A percentile compares a stretch with the other conserved stretches of the same genome.
These are phyloP conservation scores for Bedellia somnulentella DNA, from an alignment of 2,888 invertebrate species.

Conservation along the genomic window DNA sequence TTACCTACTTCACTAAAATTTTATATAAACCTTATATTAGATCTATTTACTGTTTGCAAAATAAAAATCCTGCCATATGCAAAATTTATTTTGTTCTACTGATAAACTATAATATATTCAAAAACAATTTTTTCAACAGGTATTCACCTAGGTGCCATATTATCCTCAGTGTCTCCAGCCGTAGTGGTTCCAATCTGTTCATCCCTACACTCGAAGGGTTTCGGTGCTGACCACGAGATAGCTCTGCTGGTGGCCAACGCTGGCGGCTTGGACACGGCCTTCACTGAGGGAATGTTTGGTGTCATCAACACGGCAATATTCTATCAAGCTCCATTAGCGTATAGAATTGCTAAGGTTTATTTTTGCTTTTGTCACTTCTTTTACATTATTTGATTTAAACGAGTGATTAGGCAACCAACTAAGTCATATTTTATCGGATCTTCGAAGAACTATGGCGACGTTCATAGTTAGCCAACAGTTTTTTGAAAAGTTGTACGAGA, in stretches of 20 bases:
- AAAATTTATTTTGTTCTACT: no score
- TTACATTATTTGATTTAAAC: slow-evolving; percentile 5
- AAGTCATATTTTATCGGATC: no score
- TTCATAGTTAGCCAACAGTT: no score
- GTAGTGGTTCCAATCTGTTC: slow-evolving; percentile 91
- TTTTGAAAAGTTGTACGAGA: no score
- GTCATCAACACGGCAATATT: slow-evolving; percentile 88
- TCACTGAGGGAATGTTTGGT: slow-evolving; percentile 91
- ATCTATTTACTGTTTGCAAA: no score
- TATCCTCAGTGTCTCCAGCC: slow-evolving; percentile 94
- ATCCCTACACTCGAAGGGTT: slow-evolving; percentile 74
- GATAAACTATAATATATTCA: no score
- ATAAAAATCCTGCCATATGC: no score
- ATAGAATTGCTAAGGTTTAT: slow-evolving; percentile 51
- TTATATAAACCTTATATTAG: no score
- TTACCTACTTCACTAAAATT: no score
- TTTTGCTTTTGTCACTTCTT: slow-evolving; percentile 5
- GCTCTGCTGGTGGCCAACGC: slow-evolving; percentile 92
- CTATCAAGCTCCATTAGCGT: slow-evolving; percentile 67
- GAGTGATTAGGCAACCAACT: no score
- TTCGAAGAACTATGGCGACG: no score
- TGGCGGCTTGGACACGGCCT: slow-evolving; percentile 91
- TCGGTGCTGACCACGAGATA: slow-evolving; percentile 89
- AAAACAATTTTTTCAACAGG: no score
- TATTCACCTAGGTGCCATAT: slow-evolving; percentile 78